A percentile compares a stretch with the other conserved stretches of the same genome.
phyloP scores from a whole-genome alignment of 2,113 vertebrate species.

The Rhinolophus ferrumequinum region DNA sequence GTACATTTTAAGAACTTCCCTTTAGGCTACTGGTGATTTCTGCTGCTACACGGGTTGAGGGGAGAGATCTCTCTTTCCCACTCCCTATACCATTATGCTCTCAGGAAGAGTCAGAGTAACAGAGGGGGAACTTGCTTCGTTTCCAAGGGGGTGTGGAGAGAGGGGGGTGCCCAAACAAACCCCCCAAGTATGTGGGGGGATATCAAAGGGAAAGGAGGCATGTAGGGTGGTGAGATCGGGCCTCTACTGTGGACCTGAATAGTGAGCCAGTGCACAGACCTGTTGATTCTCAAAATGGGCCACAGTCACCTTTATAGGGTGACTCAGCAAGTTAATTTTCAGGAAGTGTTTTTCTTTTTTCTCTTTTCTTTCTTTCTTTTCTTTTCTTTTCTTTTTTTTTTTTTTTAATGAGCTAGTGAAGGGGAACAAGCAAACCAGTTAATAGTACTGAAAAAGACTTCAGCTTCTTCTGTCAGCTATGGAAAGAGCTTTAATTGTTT shows the following conservation, averaged over 20 bases:
- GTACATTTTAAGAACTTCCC: background rate
- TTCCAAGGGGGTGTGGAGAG: background rate
- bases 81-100: background rate
- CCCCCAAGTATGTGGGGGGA: background rate
- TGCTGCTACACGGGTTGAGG: background rate
- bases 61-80: no score
- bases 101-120: background rate
- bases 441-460: background rate
- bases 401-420: background rate
- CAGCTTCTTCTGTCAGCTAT: background rate
- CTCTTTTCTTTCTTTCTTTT: background rate
- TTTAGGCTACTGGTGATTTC: background rate
- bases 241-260: rapidly evolving
- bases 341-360: background rate
- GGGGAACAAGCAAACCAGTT: background rate
- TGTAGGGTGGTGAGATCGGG: background rate
- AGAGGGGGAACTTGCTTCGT: background rate
- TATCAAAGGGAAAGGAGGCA: background rate
- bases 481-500: background rate
- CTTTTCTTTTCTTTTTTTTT: background rate
- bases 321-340: slow-evolving; percentile 30
- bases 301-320: background rate
- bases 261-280: background rate
- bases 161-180: no score
- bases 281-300: background rate